A percentile compares a stretch with the other conserved stretches of the same genome.
Conservation (phyloP, 2,113 vertebrate species). For the Saccopteryx bilineata region DNA sequence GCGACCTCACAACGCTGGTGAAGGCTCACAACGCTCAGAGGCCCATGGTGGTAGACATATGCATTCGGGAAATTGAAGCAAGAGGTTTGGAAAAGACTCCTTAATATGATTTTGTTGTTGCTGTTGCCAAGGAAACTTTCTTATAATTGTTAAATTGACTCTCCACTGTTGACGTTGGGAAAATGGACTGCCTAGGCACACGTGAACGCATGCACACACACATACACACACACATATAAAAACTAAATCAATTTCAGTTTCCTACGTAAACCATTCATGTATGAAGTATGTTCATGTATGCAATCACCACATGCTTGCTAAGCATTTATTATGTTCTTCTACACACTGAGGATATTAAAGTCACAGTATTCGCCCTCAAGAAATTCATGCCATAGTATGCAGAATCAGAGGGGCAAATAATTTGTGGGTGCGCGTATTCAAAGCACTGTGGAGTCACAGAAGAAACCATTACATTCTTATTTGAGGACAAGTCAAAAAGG, state of each 20-base stretch:
- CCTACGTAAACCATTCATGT: neutral
- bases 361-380: neutral
- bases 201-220: rapidly evolving
- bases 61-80: constrained; percentile 97
- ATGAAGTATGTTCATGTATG: neutral
- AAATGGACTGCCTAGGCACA: neutral
- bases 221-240: neutral
- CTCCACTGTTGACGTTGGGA: neutral
- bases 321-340: neutral
- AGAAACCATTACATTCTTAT: neutral
- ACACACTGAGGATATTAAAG: neutral
- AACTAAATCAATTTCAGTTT: neutral
- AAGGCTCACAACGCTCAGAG: constrained; percentile 96
- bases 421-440: neutral
- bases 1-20: constrained; percentile 97
- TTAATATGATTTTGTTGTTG: neutral
- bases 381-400: neutral
- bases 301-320: neutral
- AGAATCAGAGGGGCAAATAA: neutral
- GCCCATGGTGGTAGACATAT: constrained; percentile 98
- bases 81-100: constrained; percentile 91
- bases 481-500: neutral
- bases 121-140: neutral
- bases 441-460: neutral
- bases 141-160: neutral